phyloP scores from a whole-genome alignment of 1,140 invertebrate species.

The Drosophila pseudoananassae region DNA sequence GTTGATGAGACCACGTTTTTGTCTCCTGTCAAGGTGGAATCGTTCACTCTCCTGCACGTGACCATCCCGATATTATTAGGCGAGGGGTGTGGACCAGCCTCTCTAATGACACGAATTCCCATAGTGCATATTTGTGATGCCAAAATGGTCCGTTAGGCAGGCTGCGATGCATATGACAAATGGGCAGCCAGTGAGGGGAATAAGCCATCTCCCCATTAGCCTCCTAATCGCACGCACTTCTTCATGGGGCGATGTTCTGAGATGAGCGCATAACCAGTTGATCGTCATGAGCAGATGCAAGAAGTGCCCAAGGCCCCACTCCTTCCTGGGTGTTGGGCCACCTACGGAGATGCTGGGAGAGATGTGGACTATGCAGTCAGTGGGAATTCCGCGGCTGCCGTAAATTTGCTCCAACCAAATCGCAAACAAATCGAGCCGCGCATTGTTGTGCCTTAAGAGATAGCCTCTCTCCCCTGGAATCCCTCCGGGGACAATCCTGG shows the following conservation, averaged over 20 bases:
- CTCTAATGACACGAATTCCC: slow-evolving; percentile 68
- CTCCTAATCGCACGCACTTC: slow-evolving; percentile 54
- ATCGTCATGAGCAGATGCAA: slow-evolving; percentile 6
- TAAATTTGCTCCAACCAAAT: slow-evolving; percentile 74
- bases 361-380: slow-evolving; percentile 14
- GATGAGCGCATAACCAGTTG: slow-evolving; percentile 2
- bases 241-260: background rate
- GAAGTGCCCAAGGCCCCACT: slow-evolving; percentile 11
- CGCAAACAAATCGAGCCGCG: slow-evolving; percentile 70
- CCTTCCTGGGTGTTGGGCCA: slow-evolving; percentile 42
- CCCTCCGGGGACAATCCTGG: background rate
- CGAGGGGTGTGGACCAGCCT: background rate
- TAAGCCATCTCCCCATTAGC: slow-evolving; percentile 12
- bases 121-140: slow-evolving; percentile 35
- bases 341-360: slow-evolving; percentile 38
- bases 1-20: slow-evolving; percentile 60
- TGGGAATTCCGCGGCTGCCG: slow-evolving; percentile 40
- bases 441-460: slow-evolving; percentile 67
- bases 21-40: slow-evolving; percentile 62
- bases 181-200: slow-evolving; percentile 20
- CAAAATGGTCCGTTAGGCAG: slow-evolving; percentile 35
- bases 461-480: slow-evolving; percentile 1
- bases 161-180: slow-evolving; percentile 54
- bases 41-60: slow-evolving; percentile 49
- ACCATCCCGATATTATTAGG: slow-evolving; percentile 11